Conservation (phyloP, 1,140 invertebrate species). For the Drosophila nannoptera region DNA sequence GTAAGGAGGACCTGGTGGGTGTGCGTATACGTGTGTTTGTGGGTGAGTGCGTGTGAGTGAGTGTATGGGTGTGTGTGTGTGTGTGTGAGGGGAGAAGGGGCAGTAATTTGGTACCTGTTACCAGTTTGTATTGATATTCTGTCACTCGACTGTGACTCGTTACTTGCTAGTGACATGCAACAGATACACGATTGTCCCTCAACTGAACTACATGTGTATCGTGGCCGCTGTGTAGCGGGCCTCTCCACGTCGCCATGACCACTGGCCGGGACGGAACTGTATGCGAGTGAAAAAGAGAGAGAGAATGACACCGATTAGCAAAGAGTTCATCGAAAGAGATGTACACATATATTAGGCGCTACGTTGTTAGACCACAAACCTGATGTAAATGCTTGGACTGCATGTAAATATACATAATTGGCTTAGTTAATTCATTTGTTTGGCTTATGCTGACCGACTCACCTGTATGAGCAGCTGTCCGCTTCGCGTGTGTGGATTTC, state of each 20-base stretch:
- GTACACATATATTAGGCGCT: background rate
- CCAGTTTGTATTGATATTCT: conserved; percentile 4
- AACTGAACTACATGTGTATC: conserved; percentile 88
- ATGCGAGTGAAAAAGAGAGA: background rate
- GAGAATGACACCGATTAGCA: conserved; percentile 16
- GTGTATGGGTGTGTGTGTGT: background rate
- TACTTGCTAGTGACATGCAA: conserved; percentile 20
- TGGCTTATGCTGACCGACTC: conserved; percentile 52
- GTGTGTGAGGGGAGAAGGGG: background rate
- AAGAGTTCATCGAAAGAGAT: background rate
- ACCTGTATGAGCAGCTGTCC: conserved; percentile 98
- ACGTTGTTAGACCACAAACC: conserved; percentile 62
- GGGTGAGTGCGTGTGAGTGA: too few relatives aligned
- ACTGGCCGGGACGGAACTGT: conserved; percentile 96
- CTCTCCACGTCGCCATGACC: conserved; percentile 92
- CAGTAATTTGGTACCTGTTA: conserved; percentile 8
- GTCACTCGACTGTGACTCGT: conserved; percentile 15
- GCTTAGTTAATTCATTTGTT: background rate
- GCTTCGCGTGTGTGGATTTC: conserved; percentile 95
- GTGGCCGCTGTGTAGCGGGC: conserved; percentile 94
- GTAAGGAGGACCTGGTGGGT: too few relatives aligned
- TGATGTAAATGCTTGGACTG: conserved; percentile 78
- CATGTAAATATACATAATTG: conserved; percentile 50
- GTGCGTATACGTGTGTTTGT: too few relatives aligned
- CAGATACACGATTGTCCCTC: conserved; percentile 18